A percentile compares a stretch with the other conserved stretches of the same genome.
These are phyloP conservation scores for Allygus modestus DNA, from an alignment of 2,888 invertebrate species.

Conservation along the genomic window DNA sequence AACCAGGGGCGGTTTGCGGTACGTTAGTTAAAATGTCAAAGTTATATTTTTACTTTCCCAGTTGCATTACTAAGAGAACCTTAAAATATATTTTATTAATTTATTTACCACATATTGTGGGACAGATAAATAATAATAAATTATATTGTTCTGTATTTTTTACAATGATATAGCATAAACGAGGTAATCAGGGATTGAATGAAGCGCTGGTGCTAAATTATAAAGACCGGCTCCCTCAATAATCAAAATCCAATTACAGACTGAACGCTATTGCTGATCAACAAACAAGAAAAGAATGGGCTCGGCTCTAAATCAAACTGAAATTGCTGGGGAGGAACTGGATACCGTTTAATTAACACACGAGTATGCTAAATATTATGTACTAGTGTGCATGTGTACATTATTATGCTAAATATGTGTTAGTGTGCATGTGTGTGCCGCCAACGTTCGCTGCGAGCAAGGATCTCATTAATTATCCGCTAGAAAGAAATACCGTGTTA, in stretches of 20 bases:
- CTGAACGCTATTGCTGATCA: slow-evolving; percentile 12
- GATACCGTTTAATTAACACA: slow-evolving; percentile 9
- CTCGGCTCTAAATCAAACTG: slow-evolving; percentile 21
- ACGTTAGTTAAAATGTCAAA: no score
- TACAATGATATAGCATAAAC: no score
- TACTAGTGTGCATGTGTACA: background rate
- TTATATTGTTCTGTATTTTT: no score
- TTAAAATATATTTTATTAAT: no score
- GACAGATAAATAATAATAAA: no score
- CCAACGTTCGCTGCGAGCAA: no score
- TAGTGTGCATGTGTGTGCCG: background rate
- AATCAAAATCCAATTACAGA: slow-evolving; percentile 24
- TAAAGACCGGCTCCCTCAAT: slow-evolving; percentile 6
- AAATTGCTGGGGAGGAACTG: slow-evolving; percentile 5
- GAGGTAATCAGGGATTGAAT: background rate
- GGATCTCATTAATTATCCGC: no score
- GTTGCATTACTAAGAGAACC: no score
- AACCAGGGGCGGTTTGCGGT: no score
- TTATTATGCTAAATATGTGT: background rate
- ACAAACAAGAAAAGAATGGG: slow-evolving; percentile 28
- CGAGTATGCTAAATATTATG: background rate
- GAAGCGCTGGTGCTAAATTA: background rate
- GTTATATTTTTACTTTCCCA: no score
- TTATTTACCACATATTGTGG: no score
- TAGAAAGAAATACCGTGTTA: no score